Evolutionary conservation across 2,797 vertebrate genomes (phyloP), one percentile per base, ranked within the genome.

Genomic region (Cossypha niveicapilla): DNA sequence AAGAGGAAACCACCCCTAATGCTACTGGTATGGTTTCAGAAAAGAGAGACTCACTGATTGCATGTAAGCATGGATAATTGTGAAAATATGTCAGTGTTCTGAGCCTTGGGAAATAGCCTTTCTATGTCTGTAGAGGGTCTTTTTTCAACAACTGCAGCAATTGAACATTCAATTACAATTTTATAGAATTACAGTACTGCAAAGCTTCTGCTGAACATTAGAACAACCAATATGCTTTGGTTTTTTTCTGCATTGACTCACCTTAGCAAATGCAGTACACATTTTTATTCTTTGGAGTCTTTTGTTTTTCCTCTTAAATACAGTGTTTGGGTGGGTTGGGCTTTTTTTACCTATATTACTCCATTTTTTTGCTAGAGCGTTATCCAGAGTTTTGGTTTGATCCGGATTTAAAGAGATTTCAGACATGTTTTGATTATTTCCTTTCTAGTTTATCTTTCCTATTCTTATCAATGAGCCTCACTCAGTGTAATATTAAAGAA

Each of bases 41-140:
- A 82, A 50, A 78, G 15, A 47, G 34, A 39, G 41, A 78, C 30
- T 79, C 54, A 27, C 17, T 19, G 58, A 35, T 13, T 63, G 16
- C 66, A 41, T 82, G 45, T 82, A 86, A 86, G 41, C 67, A 60
- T 79, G 41, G 79, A 72, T 79, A 92, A 75, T 56, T 75, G 63
- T 82, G 67, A 58, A 88, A 91, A 54, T 57, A 47, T 58, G 66
- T 86, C 75, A 28, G n/a, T 48, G 32, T 66, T 79, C 76, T 79
- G 45, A 72, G 45, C 17, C 54, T 60, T 71, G 54, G 84, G 58
- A 90, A 72, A 88, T 48, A 78, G 63, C 41, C n/a, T 90, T 88
- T 78, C 53, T 30, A 1, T 45, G 27, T 68, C 58, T 76, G 27
- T 58, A 66, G 62, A 78, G 35, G 50, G 37, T 39, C 21, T 19